Evolutionary conservation across 1,140 invertebrate species (phyloP).

Genomic region (Halictus rubicundus): DNA sequence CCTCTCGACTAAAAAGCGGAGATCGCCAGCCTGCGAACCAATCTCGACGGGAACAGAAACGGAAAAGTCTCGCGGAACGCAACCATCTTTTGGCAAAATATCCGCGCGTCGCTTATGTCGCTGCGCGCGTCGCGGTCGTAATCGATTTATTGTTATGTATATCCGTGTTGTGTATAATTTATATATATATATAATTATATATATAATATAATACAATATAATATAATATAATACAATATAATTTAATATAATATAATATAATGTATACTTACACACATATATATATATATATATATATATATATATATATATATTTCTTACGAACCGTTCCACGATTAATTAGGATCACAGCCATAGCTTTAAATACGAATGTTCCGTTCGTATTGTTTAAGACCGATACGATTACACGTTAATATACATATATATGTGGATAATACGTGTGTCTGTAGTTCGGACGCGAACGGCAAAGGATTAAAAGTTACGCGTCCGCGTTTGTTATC

Average conservation of each 20-base stretch:
- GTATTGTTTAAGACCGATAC: slow-evolving; percentile 75
- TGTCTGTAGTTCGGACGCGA: slow-evolving; percentile 58
- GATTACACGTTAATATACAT: slow-evolving; percentile 50
- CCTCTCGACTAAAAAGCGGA: slow-evolving; percentile 8
- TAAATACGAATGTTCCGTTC: slow-evolving; percentile 79
- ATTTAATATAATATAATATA: slow-evolving; percentile 18
- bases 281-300: slow-evolving; percentile 55
- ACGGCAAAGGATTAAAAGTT: slow-evolving; percentile 68
- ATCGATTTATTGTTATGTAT: slow-evolving; percentile 53
- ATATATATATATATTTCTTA: slow-evolving; percentile 67
- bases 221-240: too few relatives aligned
- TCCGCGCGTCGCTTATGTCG: slow-evolving; percentile 42
- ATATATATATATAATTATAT: slow-evolving; percentile 31
- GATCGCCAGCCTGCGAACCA: slow-evolving; percentile 3
- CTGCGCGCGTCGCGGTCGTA: slow-evolving; percentile 48
- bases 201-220: too few relatives aligned
- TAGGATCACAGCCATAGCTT: slow-evolving; percentile 80
- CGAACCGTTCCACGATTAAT: slow-evolving; percentile 76
- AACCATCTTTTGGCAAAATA: slow-evolving; percentile 60
- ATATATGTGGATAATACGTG: slow-evolving; percentile 57
- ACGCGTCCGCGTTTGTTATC: slow-evolving; percentile 56
- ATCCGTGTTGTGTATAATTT: slow-evolving; percentile 43
- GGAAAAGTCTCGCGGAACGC: slow-evolving; percentile 26
- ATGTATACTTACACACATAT: too few relatives aligned
- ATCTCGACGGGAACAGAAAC: slow-evolving; percentile 11